These are phyloP conservation scores for Cygnus atratus DNA, from an alignment of 2,113 vertebrate species.

Conservation along the genomic window DNA sequence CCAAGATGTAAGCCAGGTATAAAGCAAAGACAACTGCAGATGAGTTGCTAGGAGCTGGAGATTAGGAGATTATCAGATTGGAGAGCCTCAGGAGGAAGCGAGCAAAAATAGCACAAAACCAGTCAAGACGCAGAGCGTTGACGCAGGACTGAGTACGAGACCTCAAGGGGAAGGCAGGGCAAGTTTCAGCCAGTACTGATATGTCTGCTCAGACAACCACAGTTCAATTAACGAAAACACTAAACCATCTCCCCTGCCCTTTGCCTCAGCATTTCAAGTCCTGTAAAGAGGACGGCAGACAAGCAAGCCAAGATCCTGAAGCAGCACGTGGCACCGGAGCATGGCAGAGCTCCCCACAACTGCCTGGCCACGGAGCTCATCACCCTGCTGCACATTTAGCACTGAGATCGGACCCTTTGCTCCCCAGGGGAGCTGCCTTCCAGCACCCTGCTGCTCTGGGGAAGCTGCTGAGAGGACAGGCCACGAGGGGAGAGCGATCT, in stretches of 20 bases:
- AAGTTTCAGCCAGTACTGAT: background rate
- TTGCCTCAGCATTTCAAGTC: background rate
- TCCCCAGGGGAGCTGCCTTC: no score
- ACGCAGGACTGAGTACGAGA: background rate
- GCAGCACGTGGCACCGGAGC: background rate
- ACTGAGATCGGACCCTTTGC: no score
- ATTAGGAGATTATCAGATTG: slow-evolving; percentile 67
- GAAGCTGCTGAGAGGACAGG: no score
- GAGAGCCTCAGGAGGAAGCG: background rate
- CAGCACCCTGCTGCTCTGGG: no score
- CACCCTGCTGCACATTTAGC: no score
- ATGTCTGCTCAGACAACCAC: background rate
- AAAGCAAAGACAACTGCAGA: slow-evolving; percentile 21
- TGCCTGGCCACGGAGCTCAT: background rate
- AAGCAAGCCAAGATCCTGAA: background rate
- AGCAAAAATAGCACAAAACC: slow-evolving; percentile 7
- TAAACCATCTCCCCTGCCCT: background rate
- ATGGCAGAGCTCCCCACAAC: no score
- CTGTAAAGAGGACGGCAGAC: background rate
- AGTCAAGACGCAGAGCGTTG: rapidly evolving
- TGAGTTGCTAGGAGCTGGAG: slow-evolving; percentile 5
- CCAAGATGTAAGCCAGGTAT: slow-evolving; percentile 40
- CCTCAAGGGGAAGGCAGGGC: background rate
- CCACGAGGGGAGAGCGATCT: no score
- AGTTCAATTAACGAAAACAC: background rate